Conservation (phyloP, 1,140 invertebrate genomes). For the Cherax destructor region DNA sequence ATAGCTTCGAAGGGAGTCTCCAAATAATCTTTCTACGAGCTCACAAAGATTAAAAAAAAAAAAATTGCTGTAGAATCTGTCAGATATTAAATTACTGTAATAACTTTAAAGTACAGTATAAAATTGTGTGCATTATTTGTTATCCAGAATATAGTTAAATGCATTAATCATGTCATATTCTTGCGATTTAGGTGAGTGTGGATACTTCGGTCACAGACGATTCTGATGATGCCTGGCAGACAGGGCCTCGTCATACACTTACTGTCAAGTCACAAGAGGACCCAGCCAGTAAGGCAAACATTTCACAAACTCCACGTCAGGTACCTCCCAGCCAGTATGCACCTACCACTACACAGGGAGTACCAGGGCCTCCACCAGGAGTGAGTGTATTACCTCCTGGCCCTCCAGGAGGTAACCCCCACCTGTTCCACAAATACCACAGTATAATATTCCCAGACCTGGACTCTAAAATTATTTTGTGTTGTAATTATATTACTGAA, state of each 20-base stretch:
- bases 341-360: constrained; percentile 27
- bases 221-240: constrained; percentile 84
- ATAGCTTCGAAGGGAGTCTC: too few relatives aligned
- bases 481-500: too few relatives aligned
- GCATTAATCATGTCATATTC: neutral
- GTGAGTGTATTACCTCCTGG: constrained; percentile 47
- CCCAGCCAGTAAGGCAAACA: constrained; percentile 71
- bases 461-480: neutral
- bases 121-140: neutral
- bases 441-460: constrained; percentile 43
- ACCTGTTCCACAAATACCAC: constrained; percentile 22
- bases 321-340: constrained; percentile 52
- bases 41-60: too few relatives aligned
- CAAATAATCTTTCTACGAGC: too few relatives aligned
- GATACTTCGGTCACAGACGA: constrained; percentile 85
- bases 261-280: constrained; percentile 85
- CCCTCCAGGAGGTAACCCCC: constrained; percentile 10
- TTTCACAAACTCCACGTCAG: constrained; percentile 38
- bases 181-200: constrained; percentile 80
- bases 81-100: too few relatives aligned
- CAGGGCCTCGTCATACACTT: constrained; percentile 82
- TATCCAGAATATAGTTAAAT: neutral
- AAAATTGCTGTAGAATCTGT: too few relatives aligned
- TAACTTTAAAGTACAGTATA: too few relatives aligned
- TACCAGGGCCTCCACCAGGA: constrained; percentile 37